Percentiles rank a stretch among this genome's conserved stretches.
Evolutionary conservation across 2,797 vertebrate species (phyloP).

Genomic region (Sebastiscus tertius): DNA sequence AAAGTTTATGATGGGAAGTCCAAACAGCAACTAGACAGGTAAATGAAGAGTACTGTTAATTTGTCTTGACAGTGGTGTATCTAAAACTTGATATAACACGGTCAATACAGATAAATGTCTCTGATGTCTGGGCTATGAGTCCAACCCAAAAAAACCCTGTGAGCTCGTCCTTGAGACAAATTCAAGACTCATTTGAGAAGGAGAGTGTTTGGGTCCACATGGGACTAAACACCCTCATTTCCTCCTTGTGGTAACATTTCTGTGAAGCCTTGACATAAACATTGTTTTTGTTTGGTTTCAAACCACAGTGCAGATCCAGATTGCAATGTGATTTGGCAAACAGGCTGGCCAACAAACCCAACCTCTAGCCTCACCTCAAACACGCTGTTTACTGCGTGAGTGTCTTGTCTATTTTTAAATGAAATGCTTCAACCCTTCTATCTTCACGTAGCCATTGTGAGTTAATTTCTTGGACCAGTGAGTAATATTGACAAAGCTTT

Average conservation of each 20-base stretch:
- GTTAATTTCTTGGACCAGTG: constrained; percentile 3
- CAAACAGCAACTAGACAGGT: background rate
- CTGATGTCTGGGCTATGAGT: background rate
- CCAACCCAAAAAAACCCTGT: background rate
- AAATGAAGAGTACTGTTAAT: background rate
- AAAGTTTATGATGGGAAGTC: background rate
- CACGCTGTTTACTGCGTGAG: background rate
- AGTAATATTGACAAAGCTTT: constrained; percentile 29
- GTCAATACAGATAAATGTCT: background rate
- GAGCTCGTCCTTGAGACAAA: constrained; percentile 2
- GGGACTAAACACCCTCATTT: background rate
- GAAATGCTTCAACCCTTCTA: background rate
- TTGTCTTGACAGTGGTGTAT: background rate
- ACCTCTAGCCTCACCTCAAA: background rate
- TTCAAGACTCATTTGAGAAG: background rate
- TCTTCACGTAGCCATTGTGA: background rate
- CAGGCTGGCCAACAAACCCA: background rate
- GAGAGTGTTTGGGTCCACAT: background rate
- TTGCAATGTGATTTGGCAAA: background rate
- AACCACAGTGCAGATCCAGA: background rate
- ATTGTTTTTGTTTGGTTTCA: background rate
- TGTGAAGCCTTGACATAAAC: background rate
- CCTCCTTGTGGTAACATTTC: background rate
- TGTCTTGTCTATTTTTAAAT: constrained; percentile 5
- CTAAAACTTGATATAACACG: background rate